Percentiles rank a stretch among this genome's conserved stretches.
Evolutionary conservation across 2,113 vertebrate species (phyloP).

Genomic region (Gorsachius goisagi): DNA sequence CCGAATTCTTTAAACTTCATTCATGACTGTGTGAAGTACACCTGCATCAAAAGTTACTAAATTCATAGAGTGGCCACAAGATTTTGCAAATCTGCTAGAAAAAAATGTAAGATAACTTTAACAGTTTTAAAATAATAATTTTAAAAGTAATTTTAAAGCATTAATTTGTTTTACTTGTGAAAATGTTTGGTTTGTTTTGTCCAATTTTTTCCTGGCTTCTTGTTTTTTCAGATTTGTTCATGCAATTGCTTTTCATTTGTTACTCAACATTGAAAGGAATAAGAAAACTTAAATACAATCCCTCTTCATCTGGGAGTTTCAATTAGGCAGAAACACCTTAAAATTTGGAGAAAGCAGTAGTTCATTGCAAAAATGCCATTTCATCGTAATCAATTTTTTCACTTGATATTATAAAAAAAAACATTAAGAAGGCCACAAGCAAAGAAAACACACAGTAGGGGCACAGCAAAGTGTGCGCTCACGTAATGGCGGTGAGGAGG

Average conservation of each 20-base stretch:
- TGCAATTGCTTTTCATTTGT: neutral
- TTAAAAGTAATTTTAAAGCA: neutral
- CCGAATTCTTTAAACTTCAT: neutral
- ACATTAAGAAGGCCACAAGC: neutral
- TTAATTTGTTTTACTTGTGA: neutral
- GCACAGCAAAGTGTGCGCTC: neutral
- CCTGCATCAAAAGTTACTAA: neutral
- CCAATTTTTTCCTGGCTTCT: neutral
- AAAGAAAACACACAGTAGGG: neutral
- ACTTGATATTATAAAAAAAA: neutral
- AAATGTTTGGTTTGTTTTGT: neutral
- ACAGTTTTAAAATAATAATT: neutral
- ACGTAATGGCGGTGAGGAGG: neutral
- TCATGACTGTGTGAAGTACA: neutral
- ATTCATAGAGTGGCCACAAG: neutral
- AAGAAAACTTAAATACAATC: neutral
- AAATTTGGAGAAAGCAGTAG: neutral
- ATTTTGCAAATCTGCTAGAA: neutral
- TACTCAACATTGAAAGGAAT: neutral
- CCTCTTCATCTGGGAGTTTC: neutral
- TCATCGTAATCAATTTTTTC: neutral
- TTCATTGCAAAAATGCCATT: neutral
- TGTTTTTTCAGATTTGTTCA: neutral
- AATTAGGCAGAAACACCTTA: neutral
- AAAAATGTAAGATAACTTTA: neutral